These are phyloP conservation scores for Xyrauchen texanus DNA, from an alignment of 2,113 vertebrate species.

Conservation along the genomic window DNA sequence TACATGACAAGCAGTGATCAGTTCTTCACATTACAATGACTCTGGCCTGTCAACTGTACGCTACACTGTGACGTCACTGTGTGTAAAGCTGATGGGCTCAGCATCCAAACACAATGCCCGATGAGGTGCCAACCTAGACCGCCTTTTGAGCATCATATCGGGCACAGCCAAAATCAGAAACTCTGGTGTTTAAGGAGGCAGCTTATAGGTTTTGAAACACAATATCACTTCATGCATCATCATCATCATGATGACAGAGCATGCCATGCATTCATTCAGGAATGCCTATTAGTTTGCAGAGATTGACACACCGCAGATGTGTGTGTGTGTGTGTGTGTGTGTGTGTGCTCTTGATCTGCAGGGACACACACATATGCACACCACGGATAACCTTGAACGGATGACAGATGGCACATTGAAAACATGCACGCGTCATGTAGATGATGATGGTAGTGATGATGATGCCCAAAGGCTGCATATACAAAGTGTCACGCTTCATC, in stretches of 20 bases:
- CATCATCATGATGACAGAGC: background rate
- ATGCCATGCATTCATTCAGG: background rate
- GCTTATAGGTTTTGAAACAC: background rate
- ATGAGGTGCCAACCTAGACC: no score
- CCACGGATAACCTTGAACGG: constrained; percentile 62
- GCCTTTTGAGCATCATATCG: no score
- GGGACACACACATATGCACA: constrained; percentile 18
- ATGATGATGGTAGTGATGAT: background rate
- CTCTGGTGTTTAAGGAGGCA: background rate
- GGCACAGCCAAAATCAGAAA: no score
- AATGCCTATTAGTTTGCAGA: background rate
- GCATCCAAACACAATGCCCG: constrained; percentile 64
- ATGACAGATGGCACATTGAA: constrained; percentile 63
- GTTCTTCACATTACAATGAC: background rate
- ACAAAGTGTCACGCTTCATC: constrained; percentile 4
- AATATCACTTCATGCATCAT: background rate
- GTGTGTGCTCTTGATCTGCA: constrained; percentile 11
- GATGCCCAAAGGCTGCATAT: background rate
- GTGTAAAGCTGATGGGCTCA: constrained; percentile 71
- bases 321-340: background rate
- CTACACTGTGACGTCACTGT: constrained; percentile 57
- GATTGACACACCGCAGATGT: background rate
- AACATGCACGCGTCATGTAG: constrained; percentile 36
- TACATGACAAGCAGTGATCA: background rate
- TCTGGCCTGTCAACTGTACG: constrained; percentile 43